Evolutionary conservation across 2,888 invertebrate genomes (phyloP).

Genomic region (Beris chalybata): DNA sequence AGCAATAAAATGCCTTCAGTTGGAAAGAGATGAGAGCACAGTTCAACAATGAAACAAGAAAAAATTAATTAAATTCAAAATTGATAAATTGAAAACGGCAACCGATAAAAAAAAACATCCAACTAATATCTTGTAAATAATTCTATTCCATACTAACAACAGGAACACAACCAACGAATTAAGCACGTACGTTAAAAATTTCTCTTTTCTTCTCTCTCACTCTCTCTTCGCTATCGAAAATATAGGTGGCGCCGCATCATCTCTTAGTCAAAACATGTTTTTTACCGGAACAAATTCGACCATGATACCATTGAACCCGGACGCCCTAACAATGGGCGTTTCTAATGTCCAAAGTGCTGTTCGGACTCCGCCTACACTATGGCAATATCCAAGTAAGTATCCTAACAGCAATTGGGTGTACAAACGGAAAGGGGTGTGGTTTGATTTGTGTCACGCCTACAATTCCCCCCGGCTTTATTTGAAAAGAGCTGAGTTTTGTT

Average conservation of each 20-base stretch:
- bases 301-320: slow-evolving; percentile 43
- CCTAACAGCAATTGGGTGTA: not conserved
- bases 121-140: no score
- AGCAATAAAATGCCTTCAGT: no score
- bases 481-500: not conserved
- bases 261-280: slow-evolving; percentile 44
- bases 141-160: no score
- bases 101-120: slow-evolving; percentile 5
- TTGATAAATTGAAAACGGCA: slow-evolving; percentile 2
- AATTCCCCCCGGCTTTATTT: not conserved
- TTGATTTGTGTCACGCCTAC: not conserved
- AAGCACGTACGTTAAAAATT: not conserved
- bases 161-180: not conserved
- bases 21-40: slow-evolving; percentile 1
- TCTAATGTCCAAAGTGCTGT: slow-evolving; percentile 48
- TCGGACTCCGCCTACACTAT: slow-evolving; percentile 70
- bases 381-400: slow-evolving; percentile 78
- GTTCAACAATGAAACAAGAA: slow-evolving; percentile 22
- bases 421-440: not conserved
- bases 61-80: slow-evolving; percentile 14
- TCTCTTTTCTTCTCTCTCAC: slow-evolving; percentile 16
- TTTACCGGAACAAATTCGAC: slow-evolving; percentile 43
- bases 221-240: slow-evolving; percentile 19
- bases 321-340: slow-evolving; percentile 41
- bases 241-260: slow-evolving; percentile 41